Evolutionary conservation across 2,888 invertebrate genomes (phyloP), one percentile per base, ranked within the genome.

Genomic region (Drosophila subsilvestris): DNA sequence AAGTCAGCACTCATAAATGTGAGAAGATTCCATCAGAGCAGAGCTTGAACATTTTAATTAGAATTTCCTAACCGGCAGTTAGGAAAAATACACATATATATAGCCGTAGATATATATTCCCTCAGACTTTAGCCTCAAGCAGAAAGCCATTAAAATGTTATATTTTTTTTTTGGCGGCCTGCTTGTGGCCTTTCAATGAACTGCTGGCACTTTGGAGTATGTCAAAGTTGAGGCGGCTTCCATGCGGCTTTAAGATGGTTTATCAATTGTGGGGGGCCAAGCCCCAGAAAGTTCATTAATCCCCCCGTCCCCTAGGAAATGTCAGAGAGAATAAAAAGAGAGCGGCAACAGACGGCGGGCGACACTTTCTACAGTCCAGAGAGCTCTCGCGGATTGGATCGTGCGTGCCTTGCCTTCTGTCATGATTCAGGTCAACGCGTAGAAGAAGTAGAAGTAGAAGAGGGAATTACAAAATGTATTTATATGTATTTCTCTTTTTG

Each of bases 331-430:
- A 45, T 22, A 29, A 77, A 63, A 56, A 63, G 78, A 79, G 73
- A 79, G 80, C 68, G 37, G 37, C 37, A 37, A 14, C 14, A 5
- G 37, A 6, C 37, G 14, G 37, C 12, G 12, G 80, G 79, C 78
- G 80, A 79, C 80, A 79, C 79, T 79, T 79, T 79, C 80, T 79
- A 80, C 61, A 54, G 48, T 37, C 53, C 76, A 59, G 18, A 57
- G 18, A 59, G 76, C 72, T 63, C 42, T 37, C 32, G 12, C 5
- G 32, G 25, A 5, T 3, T 37, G 47, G 58, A 61, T 48, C 69
- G 74, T 79, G 78, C 77, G 79, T 79, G 78, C 58, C 37, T n/a
- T 37, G 37, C 37, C 14, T 37, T 37, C 37, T 62, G 77, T 53
- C 66, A 68, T 63, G 71, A 78, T 80, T 78, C 78, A 74, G 78